A percentile compares a stretch with the other conserved stretches of the same genome.
Evolutionary conservation across 2,888 invertebrate species (phyloP).

Genomic region (Phlogophora meticulosa): DNA sequence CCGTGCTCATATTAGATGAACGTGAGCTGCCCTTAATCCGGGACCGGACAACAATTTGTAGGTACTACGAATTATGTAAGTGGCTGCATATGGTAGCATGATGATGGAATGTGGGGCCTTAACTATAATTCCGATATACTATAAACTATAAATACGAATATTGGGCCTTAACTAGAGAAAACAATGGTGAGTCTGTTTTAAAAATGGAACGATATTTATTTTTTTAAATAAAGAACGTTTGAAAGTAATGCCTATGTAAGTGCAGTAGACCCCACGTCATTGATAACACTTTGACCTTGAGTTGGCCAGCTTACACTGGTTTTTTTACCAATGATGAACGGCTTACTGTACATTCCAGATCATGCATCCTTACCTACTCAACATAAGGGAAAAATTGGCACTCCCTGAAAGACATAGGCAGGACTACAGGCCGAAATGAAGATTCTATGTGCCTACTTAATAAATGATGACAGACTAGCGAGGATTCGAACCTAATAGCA

Average conservation of each 20-base stretch:
- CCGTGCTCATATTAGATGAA: slow-evolving; percentile 53
- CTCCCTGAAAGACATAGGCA: slow-evolving; percentile 1
- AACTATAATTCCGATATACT: no score
- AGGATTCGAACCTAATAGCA: slow-evolving; percentile 8
- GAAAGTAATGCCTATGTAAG: no score
- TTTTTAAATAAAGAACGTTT: no score
- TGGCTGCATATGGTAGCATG: slow-evolving; percentile 13
- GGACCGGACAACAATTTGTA: slow-evolving; percentile 44
- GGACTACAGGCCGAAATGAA: not conserved
- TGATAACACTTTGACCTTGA: no score
- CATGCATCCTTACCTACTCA: not conserved
- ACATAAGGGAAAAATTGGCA: not conserved
- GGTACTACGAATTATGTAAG: slow-evolving; percentile 36
- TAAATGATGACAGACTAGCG: slow-evolving; percentile 5
- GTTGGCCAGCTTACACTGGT: no score
- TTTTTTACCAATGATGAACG: no score
- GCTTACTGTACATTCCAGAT: not conserved
- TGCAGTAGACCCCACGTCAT: no score
- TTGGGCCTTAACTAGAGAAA: no score
- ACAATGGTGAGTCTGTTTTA: not conserved
- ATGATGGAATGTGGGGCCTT: not conserved
- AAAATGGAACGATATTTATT: no score
- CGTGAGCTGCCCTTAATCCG: slow-evolving; percentile 53
- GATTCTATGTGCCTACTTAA: not conserved
- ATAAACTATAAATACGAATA: no score